Percentiles rank a stretch among this genome's conserved stretches.
Conservation (phyloP, 2,888 invertebrate genomes). For the Nymphalis polychloros region DNA sequence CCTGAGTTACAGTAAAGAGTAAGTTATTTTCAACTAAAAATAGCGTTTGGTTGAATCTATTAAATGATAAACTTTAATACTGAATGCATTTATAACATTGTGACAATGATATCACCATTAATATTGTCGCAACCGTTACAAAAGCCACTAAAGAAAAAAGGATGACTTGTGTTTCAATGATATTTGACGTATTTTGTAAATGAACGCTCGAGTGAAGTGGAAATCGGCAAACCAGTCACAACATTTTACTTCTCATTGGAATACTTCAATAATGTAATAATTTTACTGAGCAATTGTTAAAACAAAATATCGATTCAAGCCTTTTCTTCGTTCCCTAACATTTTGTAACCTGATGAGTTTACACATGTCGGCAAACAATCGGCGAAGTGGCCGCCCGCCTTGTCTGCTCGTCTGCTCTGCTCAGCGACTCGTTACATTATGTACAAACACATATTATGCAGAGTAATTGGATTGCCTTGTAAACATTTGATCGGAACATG, state of each 20-base stretch:
- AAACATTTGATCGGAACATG: slow-evolving; percentile 39
- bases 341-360: slow-evolving; percentile 20
- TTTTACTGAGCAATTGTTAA: background rate
- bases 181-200: too few species aligned
- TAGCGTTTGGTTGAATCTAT: background rate
- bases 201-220: background rate
- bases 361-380: slow-evolving; percentile 38
- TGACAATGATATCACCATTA: too few species aligned
- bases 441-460: slow-evolving; percentile 34
- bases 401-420: slow-evolving; percentile 13
- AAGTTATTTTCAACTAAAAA: background rate
- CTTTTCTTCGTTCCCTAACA: slow-evolving; percentile 5
- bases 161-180: too few species aligned
- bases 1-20: background rate
- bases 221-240: background rate
- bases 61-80: background rate
- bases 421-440: slow-evolving; percentile 34
- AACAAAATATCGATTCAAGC: background rate
- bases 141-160: too few species aligned
- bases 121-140: too few species aligned
- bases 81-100: background rate
- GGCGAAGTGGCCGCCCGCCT: slow-evolving; percentile 35
- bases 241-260: background rate
- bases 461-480: slow-evolving; percentile 43
- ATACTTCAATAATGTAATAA: background rate